Evolutionary conservation across 2,888 invertebrate genomes (phyloP).

Genomic region (Eupithecia abbreviata): DNA sequence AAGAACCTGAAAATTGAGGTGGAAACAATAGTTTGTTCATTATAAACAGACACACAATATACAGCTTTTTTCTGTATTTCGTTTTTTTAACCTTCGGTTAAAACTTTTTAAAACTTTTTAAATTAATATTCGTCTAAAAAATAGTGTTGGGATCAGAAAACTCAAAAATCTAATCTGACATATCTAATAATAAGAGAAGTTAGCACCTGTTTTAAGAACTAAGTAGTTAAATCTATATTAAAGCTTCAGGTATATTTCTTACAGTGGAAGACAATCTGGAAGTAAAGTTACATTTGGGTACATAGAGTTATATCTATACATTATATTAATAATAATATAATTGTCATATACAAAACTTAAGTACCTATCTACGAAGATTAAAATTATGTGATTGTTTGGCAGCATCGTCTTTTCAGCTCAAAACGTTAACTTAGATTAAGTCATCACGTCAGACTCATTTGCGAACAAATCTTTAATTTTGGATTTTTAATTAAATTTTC

Average conservation of each 20-base stretch:
- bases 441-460: neutral
- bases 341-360: neutral
- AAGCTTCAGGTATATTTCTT: conserved; percentile 71
- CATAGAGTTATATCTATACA: neutral
- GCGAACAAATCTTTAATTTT: neutral
- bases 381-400: conserved; percentile 6
- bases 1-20: too few relatives aligned
- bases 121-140: neutral
- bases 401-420: neutral
- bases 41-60: neutral
- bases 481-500: neutral
- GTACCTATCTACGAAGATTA: neutral
- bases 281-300: conserved; percentile 6
- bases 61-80: neutral
- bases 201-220: conserved; percentile 59
- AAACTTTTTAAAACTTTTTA: neutral
- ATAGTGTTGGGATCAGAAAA: conserved; percentile 2
- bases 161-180: conserved; percentile 13
- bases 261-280: conserved; percentile 66
- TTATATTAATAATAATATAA: neutral
- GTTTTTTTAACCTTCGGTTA: neutral
- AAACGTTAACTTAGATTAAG: neutral
- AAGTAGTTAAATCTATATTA: conserved; percentile 68
- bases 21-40: too few relatives aligned
- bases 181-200: conserved; percentile 20